phyloP scores from a whole-genome alignment of 2,113 vertebrate genomes.

The Gymnarchus niloticus region DNA sequence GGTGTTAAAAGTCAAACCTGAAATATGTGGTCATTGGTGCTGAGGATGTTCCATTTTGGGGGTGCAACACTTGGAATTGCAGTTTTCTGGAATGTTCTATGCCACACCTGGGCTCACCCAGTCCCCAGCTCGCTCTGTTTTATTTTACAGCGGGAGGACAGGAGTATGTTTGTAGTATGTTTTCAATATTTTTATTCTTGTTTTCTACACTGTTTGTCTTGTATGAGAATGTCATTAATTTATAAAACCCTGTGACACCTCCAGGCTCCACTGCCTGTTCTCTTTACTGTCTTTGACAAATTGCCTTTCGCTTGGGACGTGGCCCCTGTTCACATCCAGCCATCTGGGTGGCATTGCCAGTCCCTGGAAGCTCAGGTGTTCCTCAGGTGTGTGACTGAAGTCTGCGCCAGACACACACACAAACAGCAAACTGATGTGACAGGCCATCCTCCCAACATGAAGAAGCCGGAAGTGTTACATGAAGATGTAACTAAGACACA shows the following conservation, averaged over 20 bases:
- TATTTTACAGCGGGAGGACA: slow-evolving; percentile 32
- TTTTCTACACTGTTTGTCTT: slow-evolving; percentile 68
- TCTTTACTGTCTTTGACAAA: slow-evolving; percentile 13
- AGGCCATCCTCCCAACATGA: no score
- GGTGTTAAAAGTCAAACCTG: not conserved
- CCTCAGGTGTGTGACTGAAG: not conserved
- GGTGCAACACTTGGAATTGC: not conserved
- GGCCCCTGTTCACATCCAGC: not conserved
- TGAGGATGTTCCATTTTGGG: not conserved
- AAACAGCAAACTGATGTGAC: not conserved
- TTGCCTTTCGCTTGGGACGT: not conserved
- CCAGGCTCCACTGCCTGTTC: slow-evolving; percentile 38
- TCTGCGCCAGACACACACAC: not conserved
- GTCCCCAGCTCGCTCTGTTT: slow-evolving; percentile 47
- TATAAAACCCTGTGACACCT: slow-evolving; percentile 70
- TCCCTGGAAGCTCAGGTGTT: not conserved
- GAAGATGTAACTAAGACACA: not conserved
- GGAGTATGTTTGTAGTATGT: slow-evolving; percentile 48
- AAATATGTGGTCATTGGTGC: not conserved
- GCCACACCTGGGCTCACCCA: slow-evolving; percentile 25
- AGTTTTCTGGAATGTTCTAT: not conserved
- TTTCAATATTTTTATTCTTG: slow-evolving; percentile 55
- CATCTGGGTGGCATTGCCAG: not conserved
- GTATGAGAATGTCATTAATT: slow-evolving; percentile 52
- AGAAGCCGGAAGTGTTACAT: not conserved